Evolutionary conservation across 2,113 vertebrate genomes (phyloP), one percentile per base, ranked within the genome.

Genomic region (Cnemophilus loriae): DNA sequence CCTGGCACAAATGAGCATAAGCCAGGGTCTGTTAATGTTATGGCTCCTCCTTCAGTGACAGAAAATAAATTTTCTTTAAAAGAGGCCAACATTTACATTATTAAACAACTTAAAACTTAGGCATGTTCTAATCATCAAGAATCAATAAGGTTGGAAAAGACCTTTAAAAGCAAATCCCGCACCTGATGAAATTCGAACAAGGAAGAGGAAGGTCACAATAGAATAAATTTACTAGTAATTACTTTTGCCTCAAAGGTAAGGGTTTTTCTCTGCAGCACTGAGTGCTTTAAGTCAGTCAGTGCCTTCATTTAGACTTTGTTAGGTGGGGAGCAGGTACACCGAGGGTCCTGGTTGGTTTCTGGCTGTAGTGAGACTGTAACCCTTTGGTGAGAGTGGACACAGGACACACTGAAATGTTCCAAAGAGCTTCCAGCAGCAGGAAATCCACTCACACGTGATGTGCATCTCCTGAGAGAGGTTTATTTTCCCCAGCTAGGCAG

Each of bases 371-470:
- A n/a, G 30, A 32, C 22, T 35, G 7, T 49, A 59, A 33, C 14
- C 11, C 22, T 65, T 49, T 23, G 30, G 33, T 39, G 50, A 57
- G 59, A 35, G 19, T 42, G 61, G 24, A 16, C 20, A 2, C 8
- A 73, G 30, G 30, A 37, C 30, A 20, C 11, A 16, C 10, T 22
- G 27, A 59, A 56, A 16, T 47, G 7, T 49, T 68, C 53, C 9
- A 35, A 22, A 33, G 41, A 21, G 18, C 46, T 50, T 42, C 32
- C 30, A 81, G 44, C 22, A 30, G n/a, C 49, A 28, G 83, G 64
- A 49, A 53, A 42, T 57, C 7, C 7, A 12, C 3, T 14, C 9
- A 22, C 4, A 6, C 1, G 0, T 53, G 8, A 41, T 23, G 17
- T 23, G 11, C 42, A 33, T 70, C 22, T 75, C 76, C 11, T 1